phyloP scores from a whole-genome alignment of 2,888 invertebrate genomes.

The Autographa pulchrina region DNA sequence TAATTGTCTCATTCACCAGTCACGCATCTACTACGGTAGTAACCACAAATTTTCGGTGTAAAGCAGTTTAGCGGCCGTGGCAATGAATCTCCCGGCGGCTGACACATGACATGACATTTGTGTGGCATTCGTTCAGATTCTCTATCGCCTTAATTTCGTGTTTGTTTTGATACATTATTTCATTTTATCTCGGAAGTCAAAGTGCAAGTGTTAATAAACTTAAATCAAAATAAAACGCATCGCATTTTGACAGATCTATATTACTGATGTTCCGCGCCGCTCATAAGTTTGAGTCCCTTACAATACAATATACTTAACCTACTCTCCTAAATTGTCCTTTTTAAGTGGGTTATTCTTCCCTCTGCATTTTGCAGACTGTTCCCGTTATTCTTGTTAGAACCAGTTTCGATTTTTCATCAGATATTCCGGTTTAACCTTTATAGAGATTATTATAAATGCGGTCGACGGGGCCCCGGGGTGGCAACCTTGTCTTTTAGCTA shows the following conservation, averaged over 20 bases:
- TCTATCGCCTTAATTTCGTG: conserved; percentile 44
- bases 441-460: conserved; percentile 88
- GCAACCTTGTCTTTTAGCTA: conserved; percentile 89
- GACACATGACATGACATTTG: conserved; percentile 68
- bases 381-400: conserved; percentile 71
- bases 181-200: conserved; percentile 10
- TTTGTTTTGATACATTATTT: conserved; percentile 31
- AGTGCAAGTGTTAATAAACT: conserved; percentile 13
- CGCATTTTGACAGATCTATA: background rate
- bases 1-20: conserved; percentile 87
- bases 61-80: conserved; percentile 81
- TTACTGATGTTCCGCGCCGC: background rate
- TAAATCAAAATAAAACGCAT: background rate
- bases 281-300: conserved; percentile 7
- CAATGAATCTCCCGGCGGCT: conserved; percentile 75
- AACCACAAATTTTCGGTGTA: conserved; percentile 84
- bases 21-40: conserved; percentile 85
- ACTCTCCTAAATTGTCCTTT: conserved; percentile 42
- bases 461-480: conserved; percentile 84
- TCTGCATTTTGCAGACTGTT: conserved; percentile 62
- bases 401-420: conserved; percentile 82
- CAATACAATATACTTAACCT: conserved; percentile 8
- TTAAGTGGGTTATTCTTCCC: conserved; percentile 61
- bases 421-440: conserved; percentile 88
- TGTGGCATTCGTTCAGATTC: conserved; percentile 59